Evolutionary conservation across 2,888 invertebrate genomes (phyloP).

Genomic region (Microctonus aethiopoides): DNA sequence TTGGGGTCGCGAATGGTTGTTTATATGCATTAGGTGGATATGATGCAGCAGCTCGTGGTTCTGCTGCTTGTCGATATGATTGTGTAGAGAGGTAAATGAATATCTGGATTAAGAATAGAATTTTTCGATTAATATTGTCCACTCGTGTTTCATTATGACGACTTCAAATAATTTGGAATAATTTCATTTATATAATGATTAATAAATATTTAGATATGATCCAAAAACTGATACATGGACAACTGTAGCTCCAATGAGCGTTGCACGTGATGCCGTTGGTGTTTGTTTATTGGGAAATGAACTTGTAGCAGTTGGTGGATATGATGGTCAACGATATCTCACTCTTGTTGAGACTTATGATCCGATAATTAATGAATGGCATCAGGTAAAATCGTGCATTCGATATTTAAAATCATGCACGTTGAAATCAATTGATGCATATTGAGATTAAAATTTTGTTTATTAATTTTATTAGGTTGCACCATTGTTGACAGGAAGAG

Average conservation of each 20-base stretch:
- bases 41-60: slow-evolving; percentile 91
- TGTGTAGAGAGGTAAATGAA: slow-evolving; percentile 87
- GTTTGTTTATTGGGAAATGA: slow-evolving; percentile 87
- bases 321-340: slow-evolving; percentile 89
- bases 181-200: too few species aligned
- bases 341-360: slow-evolving; percentile 91
- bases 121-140: too few species aligned
- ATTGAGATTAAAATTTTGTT: neutral
- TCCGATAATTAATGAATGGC: slow-evolving; percentile 83
- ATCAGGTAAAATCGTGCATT: slow-evolving; percentile 66
- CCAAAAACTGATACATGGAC: slow-evolving; percentile 87
- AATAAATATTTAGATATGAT: slow-evolving; percentile 69
- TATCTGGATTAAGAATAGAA: slow-evolving; percentile 66
- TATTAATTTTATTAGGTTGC: slow-evolving; percentile 70
- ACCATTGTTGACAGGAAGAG: slow-evolving; percentile 84
- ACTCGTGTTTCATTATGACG: too few species aligned
- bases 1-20: slow-evolving; percentile 87
- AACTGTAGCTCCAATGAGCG: slow-evolving; percentile 82
- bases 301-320: slow-evolving; percentile 88
- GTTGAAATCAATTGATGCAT: too few species aligned
- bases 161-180: too few species aligned
- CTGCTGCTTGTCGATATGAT: slow-evolving; percentile 83
- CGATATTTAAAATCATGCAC: neutral
- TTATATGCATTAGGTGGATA: slow-evolving; percentile 94
- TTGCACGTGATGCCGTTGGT: slow-evolving; percentile 89